A percentile compares a stretch with the other conserved stretches of the same genome.
Conservation (phyloP, 2,888 invertebrate species). For the Torymus auratus region DNA sequence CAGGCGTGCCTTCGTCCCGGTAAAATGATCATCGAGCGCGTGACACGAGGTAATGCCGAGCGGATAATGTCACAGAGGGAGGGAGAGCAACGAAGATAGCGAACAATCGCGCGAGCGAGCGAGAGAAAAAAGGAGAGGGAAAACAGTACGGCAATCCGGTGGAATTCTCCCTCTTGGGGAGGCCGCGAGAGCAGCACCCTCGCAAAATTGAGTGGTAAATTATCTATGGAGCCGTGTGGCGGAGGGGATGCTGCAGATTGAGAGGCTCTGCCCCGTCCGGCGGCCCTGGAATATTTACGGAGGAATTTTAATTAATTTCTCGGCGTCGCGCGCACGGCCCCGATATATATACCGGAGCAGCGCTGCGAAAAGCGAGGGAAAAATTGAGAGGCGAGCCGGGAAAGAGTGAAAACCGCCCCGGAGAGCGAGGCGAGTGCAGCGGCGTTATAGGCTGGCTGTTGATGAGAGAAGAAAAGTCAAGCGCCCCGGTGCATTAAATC, state of each 20-base stretch:
- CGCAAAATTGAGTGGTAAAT: conserved; percentile 57
- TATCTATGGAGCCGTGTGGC: conserved; percentile 37
- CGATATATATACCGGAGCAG: background rate
- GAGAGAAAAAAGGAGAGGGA: background rate
- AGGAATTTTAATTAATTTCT: conserved; percentile 71
- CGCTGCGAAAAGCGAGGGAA: background rate
- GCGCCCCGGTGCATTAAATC: background rate
- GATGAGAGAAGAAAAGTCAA: background rate
- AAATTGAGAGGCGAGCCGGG: background rate
- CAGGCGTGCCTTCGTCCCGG: no score
- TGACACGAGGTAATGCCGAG: no score
- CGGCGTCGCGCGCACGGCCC: conserved; percentile 43
- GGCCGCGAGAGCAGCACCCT: background rate
- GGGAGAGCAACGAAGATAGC: background rate
- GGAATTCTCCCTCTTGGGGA: conserved; percentile 27
- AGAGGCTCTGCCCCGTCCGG: conserved; percentile 9
- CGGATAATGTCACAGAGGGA: no score
- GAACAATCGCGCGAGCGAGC: background rate
- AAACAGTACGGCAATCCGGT: background rate
- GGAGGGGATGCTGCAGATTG: conserved; percentile 1
- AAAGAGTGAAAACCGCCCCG: conserved; percentile 14
- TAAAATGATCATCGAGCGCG: no score
- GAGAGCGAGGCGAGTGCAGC: background rate
- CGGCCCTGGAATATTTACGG: conserved; percentile 63
- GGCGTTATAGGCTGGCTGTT: background rate